Base-by-base conservation (phyloP, 2,888 invertebrate species). In the Tromatobia lineatoria region DNA sequence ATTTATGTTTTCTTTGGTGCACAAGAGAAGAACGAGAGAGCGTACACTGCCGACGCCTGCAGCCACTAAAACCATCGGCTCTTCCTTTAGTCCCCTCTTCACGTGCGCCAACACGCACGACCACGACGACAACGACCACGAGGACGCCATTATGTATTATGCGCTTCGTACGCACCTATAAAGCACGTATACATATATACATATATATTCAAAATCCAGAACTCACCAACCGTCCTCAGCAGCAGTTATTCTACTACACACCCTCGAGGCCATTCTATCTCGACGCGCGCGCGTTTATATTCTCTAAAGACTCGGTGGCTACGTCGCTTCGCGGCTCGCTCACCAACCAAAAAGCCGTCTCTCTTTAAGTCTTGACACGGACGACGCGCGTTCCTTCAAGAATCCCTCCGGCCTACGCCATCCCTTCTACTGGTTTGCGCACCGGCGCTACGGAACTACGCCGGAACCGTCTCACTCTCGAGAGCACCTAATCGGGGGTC, bases 1-100 rank as follows among this genome's bases (percentile, higher is more conserved):
- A 93, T 93, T 93, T 93, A 93, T 93, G 93, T 92, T 93, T 93
- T 92, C 92, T 91, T 91, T 91, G 90, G 89, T 88, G 88, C 89
- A 87, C 34, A 57, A 67, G 57, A 74, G 64, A 64, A 54, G 70
- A 69, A 54, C 69, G 71, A 54, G 45, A 47, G 20, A 82, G 67
- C 59, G 52, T 50, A 59, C 29, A 70, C 45, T 47, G 61, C 61
- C 90, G 91, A 91, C 91, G 91, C 91, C 91, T 88, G 91, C 90
- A 91, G 91, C 91, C 90, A 91, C 92, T 92, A 93, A 92, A 93
- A 90, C 91, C 89, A 90, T 91, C 91, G 90, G 87, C 90, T 90
- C 88, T 89, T 90, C 86, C 89, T 87, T 84, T 84, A 87, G 86
- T 83, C 87, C 85, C 82, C 83, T 80, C 74, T 86, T 86, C 79